Percentiles rank a stretch among this genome's conserved stretches.
phyloP scores from a whole-genome alignment of 1,140 invertebrate species.

The Drosophila carrolli region DNA sequence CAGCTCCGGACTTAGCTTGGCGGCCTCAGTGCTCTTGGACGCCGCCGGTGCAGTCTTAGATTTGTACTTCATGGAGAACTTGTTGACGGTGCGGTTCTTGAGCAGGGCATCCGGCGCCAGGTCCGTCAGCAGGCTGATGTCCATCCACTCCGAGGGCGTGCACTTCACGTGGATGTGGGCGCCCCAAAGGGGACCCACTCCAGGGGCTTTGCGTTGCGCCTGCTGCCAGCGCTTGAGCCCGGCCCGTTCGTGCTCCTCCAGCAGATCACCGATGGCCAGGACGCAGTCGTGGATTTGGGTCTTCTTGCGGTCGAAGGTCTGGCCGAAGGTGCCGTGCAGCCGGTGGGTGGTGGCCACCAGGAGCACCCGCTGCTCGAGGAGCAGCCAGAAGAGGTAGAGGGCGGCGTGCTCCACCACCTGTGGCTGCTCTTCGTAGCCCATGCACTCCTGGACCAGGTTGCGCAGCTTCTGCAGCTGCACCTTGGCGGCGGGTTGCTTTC shows the following conservation, averaged over 20 bases:
- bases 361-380: constrained; percentile 70
- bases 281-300: constrained; percentile 66
- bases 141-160: constrained; percentile 26
- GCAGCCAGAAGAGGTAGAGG: constrained; percentile 73
- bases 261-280: constrained; percentile 38
- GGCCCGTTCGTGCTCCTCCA: constrained; percentile 65
- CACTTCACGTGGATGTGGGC: constrained; percentile 55
- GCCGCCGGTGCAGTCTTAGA: constrained; percentile 79
- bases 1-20: constrained; percentile 83
- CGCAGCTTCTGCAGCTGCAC: constrained; percentile 74
- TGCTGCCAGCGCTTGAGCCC: constrained; percentile 66
- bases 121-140: constrained; percentile 62
- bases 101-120: constrained; percentile 55
- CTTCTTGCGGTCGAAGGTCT: constrained; percentile 70
- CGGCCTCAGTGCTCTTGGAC: constrained; percentile 25
- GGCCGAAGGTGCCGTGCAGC: constrained; percentile 69
- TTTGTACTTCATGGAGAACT: constrained; percentile 78
- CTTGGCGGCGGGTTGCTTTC: constrained; percentile 63
- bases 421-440: constrained; percentile 81
- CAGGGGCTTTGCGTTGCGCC: constrained; percentile 17
- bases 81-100: constrained; percentile 58
- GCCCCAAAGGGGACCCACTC: constrained; percentile 58
- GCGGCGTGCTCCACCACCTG: constrained; percentile 78
- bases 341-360: constrained; percentile 68
- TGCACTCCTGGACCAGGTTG: constrained; percentile 75